phyloP scores from a whole-genome alignment of 2,888 invertebrate species.

The Leistus spinibarbis region DNA sequence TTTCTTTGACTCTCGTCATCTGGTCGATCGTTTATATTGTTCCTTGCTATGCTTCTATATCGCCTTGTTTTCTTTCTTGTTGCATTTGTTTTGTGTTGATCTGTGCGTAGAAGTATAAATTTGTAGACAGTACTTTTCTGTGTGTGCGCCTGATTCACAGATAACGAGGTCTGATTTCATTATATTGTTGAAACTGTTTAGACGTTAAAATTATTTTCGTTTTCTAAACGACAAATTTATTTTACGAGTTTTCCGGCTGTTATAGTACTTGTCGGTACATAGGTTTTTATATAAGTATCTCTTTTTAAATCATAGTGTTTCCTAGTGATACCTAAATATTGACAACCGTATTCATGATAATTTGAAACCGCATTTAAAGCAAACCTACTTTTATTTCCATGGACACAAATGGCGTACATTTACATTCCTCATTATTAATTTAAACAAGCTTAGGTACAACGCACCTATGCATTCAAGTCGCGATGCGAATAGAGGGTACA shows the following conservation, averaged over 20 bases:
- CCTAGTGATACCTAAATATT: no score
- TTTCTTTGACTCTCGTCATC: constrained; percentile 18
- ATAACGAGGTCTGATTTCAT: constrained; percentile 24
- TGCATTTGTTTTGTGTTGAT: not conserved
- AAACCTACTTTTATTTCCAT: no score
- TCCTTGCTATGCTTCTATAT: constrained; percentile 6
- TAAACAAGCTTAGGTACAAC: no score
- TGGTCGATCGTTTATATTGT: constrained; percentile 18
- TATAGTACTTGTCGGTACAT: not conserved
- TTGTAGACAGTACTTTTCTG: constrained; percentile 3
- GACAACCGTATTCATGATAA: no score
- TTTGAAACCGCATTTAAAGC: no score
- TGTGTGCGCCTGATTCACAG: constrained; percentile 1
- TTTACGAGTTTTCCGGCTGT: not conserved
- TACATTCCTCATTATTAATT: no score
- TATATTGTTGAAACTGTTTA: constrained; percentile 1
- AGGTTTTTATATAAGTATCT: no score
- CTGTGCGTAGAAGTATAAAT: constrained; percentile 12
- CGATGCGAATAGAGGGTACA: no score
- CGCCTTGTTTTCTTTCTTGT: not conserved
- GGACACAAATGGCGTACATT: no score
- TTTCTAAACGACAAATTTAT: no score
- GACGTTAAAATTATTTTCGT: constrained; percentile 5
- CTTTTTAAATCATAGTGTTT: no score
- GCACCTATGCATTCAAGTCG: no score